Conservation (phyloP, 2,113 vertebrate species). For the Centropristis striata region DNA sequence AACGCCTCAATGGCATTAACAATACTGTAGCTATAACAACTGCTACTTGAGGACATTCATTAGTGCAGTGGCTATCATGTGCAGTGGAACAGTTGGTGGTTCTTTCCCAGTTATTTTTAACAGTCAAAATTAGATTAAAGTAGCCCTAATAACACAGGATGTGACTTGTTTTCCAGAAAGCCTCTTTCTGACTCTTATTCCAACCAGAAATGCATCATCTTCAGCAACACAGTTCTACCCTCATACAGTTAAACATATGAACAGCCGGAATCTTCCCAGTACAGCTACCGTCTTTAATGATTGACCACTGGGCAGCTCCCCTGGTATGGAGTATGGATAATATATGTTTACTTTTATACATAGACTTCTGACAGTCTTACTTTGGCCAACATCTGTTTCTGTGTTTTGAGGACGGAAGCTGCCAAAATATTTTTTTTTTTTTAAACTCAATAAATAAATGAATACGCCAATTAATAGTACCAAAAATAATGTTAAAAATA, state of each 20-base stretch:
- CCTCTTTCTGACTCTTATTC: neutral
- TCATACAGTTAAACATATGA: neutral
- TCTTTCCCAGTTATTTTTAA: neutral
- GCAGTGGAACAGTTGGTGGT: neutral
- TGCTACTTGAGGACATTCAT: conserved; percentile 6
- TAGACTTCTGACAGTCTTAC: too few relatives aligned
- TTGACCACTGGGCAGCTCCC: conserved; percentile 1
- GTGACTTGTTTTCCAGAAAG: neutral
- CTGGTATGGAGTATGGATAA: too few relatives aligned
- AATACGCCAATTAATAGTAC: too few relatives aligned
- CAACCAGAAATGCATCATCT: neutral
- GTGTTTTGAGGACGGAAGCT: too few relatives aligned
- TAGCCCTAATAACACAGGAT: neutral
- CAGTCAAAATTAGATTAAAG: neutral
- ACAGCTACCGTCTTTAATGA: conserved; percentile 1
- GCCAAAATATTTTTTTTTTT: too few relatives aligned
- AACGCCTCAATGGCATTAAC: conserved; percentile 43
- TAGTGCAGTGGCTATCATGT: neutral
- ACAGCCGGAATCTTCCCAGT: conserved; percentile 16
- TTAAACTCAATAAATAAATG: too few relatives aligned
- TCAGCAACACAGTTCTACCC: neutral
- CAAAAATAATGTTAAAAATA: too few relatives aligned
- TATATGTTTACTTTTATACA: too few relatives aligned
- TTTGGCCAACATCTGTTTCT: too few relatives aligned
- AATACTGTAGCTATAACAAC: conserved; percentile 53